phyloP scores from a whole-genome alignment of 2,888 invertebrate species.

The Phragmatobia fuliginosa region DNA sequence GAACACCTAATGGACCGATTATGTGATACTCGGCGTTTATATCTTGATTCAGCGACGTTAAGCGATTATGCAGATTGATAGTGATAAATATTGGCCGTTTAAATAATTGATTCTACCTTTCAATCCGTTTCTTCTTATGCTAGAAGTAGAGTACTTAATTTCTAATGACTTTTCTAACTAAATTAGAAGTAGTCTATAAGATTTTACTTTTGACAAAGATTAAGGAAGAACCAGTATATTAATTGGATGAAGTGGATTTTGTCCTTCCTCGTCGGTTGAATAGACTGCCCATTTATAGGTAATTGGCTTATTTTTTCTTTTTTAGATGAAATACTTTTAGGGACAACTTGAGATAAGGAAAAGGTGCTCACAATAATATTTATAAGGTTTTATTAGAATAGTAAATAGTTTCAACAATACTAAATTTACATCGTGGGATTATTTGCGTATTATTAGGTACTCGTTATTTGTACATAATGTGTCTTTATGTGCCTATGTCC shows the following conservation, averaged over 20 bases:
- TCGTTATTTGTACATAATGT: not conserved
- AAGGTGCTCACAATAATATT: too few relatives aligned
- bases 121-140: not conserved
- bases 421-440: not conserved
- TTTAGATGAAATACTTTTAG: not conserved
- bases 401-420: not conserved
- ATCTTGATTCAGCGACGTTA: conserved; percentile 25
- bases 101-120: not conserved
- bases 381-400: too few relatives aligned
- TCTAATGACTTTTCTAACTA: not conserved
- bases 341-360: not conserved
- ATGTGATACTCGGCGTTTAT: conserved; percentile 34
- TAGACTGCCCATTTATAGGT: not conserved
- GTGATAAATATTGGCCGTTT: conserved; percentile 12
- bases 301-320: not conserved
- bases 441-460: not conserved
- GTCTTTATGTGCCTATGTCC: not conserved
- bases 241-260: not conserved
- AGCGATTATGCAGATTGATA: conserved; percentile 7
- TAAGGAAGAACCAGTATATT: not conserved
- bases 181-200: not conserved
- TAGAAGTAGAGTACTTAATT: not conserved
- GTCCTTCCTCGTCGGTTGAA: not conserved
- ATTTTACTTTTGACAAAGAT: not conserved
- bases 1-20: conserved; percentile 32